Base-by-base conservation (phyloP, 2,888 invertebrate genomes). In the Scaptodrosophila latifasciaeformis region DNA sequence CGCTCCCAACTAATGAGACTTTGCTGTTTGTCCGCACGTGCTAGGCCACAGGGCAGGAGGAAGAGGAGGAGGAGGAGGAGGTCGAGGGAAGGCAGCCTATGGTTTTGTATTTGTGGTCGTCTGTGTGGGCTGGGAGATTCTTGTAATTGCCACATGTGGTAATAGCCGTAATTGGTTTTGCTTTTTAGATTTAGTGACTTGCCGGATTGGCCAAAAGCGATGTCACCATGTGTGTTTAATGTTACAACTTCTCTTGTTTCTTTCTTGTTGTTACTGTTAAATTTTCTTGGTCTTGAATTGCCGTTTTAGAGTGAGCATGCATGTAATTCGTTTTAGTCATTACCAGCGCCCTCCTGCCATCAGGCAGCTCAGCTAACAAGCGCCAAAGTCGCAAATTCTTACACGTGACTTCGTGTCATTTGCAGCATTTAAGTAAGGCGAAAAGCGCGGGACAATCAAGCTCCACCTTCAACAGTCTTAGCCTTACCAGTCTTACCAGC, bases 381-480 rank as follows among this genome's bases (percentile, higher is more conserved):
- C 74, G 65, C 49, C 77, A 70, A 74, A 76, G 72, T 74, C 72
- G 63, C 72, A 76, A 72, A 74, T 65, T 76, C 62, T 63, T 69
- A 80, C 80, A 80, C 80, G 80, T 80, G 80, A 80, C 79, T 80
- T 81, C 80, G 80, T 80, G 80, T 77, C 80, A 67, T 80, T 80
- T 81, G 67, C 66, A 65, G 59, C 67, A 81, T 76, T 72, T 72
- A 71, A 31, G n/a, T n/a, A n/a, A 4, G 31, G 9, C 6, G 31
- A 4, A 31, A 7, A 7, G 24, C 24, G 7, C 7, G 3, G 24
- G 24, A 7, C n/a, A n/a, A n/a, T n/a, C n/a, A n/a, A n/a, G n/a
- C n/a, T n/a, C n/a, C n/a, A n/a, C n/a, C n/a, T n/a, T n/a, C n/a
- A n/a, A n/a, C n/a, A n/a, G n/a, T n/a, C n/a, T n/a, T n/a, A n/a